These are phyloP conservation scores for Diceros bicornis DNA, from an alignment of 2,797 vertebrate genomes.

Conservation along the genomic window DNA sequence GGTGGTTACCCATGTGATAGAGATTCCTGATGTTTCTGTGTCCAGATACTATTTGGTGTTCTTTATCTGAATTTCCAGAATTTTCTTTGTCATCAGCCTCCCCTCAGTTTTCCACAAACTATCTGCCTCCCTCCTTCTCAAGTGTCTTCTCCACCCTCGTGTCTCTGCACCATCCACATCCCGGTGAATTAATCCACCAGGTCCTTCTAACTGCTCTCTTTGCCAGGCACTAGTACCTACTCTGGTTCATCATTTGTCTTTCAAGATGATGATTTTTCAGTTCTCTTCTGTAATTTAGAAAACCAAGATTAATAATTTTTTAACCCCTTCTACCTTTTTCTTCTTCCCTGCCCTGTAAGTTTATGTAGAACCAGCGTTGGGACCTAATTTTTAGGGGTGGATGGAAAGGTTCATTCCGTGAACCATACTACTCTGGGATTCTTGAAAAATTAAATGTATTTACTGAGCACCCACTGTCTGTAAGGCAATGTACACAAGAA, in stretches of 20 bases:
- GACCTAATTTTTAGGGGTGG: background rate
- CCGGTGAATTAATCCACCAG: background rate
- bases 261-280: slow-evolving; percentile 28
- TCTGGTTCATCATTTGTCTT: background rate
- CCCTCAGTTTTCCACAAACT: background rate
- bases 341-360: background rate
- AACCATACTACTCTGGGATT: background rate
- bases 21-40: background rate
- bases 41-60: background rate
- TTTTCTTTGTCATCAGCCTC: background rate
- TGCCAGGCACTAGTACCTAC: background rate
- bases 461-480: background rate
- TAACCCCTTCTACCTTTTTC: background rate
- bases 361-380: background rate
- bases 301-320: background rate
- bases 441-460: background rate
- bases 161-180: background rate
- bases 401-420: background rate
- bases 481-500: background rate
- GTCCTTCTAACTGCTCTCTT: background rate
- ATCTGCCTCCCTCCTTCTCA: background rate
- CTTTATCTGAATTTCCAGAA: background rate
- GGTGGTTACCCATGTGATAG: slow-evolving; percentile 67
- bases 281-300: background rate
- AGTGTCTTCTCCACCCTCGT: background rate